Base-by-base conservation (phyloP, 2,888 invertebrate species). In the Caenorhabditis plicata region DNA sequence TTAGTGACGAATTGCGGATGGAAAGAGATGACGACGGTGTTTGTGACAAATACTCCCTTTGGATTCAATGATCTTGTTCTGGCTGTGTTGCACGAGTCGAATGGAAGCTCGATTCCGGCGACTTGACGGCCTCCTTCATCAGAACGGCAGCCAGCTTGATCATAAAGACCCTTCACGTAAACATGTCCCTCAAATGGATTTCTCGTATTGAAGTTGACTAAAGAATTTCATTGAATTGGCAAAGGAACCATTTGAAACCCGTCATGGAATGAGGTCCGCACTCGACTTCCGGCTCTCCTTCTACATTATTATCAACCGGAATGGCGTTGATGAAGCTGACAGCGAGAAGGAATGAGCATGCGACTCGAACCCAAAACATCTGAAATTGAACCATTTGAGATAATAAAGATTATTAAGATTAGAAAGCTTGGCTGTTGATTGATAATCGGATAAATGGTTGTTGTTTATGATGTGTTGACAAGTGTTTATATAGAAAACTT, bases 1-100 rank as follows among this genome's bases (percentile, higher is more conserved):
- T 79, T 79, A 32, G 79, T 79, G 41, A 80, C 75, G 54, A 79
- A 79, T 52, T 78, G 79, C 1, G 80, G 80, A 41, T 80, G 80
- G 75, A 80, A 80, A 17, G 77, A 73, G 65, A 80, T 79, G 67
- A 80, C 79, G 36, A 80, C 78, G 31, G 77, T 79, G 43, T 74
- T 73, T 27, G 74, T 57, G 50, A 81, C 77, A 57, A 79, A 80
- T 36, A 80, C 74, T 51, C 80, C 80, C 41, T 71, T 65, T n/a
- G 80, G 80, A 49, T 81, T 80, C 35, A 80, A 58, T 13, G 80
- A 81, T 23, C 80, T 67, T 15, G 79, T 77, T 26, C 80, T 63
- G 33, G 69, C 69, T 13, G 61, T 61, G 60, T 69, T 69, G 40
- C 78, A 78, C 4, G 74, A 62, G 57, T 74, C 73, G 62, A 81